Percentiles rank a stretch among this genome's conserved stretches.
Conservation (phyloP, 2,888 invertebrate genomes). For the Hyposoter didymator region DNA sequence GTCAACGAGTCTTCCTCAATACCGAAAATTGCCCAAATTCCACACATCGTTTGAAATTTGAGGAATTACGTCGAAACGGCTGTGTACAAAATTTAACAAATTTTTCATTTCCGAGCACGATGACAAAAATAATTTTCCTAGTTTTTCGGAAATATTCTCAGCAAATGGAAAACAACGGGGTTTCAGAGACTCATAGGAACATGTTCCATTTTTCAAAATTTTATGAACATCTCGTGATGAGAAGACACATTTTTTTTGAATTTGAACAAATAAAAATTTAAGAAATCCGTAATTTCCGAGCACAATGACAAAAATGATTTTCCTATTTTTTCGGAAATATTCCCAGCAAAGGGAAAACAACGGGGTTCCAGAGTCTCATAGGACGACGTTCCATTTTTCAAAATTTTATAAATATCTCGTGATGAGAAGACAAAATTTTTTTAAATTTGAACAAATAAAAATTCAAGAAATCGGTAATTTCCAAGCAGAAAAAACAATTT, state of each 20-base stretch:
- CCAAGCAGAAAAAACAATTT: neutral
- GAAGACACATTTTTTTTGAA: too few relatives aligned
- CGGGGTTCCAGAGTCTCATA: too few relatives aligned
- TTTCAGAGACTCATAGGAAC: neutral
- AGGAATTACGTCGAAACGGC: neutral
- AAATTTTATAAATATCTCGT: too few relatives aligned
- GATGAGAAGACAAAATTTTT: too few relatives aligned
- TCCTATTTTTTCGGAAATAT: too few relatives aligned
- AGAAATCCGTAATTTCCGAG: too few relatives aligned
- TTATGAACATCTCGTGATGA: neutral
- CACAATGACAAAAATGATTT: too few relatives aligned
- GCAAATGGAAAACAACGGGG: neutral
- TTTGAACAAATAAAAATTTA: too few relatives aligned
- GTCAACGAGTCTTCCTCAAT: conserved; percentile 86
- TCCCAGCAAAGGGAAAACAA: too few relatives aligned
- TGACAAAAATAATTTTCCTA: conserved; percentile 2
- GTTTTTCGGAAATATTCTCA: neutral
- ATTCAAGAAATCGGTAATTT: conserved; percentile 4
- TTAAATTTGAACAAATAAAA: too few relatives aligned
- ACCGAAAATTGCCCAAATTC: conserved; percentile 92
- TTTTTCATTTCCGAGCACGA: neutral
- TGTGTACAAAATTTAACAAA: conserved; percentile 15
- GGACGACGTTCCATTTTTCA: too few relatives aligned
- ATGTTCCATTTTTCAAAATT: neutral
- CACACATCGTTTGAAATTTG: conserved; percentile 86